Conservation (phyloP, 1,140 invertebrate genomes). For the Araneus ventricosus region DNA sequence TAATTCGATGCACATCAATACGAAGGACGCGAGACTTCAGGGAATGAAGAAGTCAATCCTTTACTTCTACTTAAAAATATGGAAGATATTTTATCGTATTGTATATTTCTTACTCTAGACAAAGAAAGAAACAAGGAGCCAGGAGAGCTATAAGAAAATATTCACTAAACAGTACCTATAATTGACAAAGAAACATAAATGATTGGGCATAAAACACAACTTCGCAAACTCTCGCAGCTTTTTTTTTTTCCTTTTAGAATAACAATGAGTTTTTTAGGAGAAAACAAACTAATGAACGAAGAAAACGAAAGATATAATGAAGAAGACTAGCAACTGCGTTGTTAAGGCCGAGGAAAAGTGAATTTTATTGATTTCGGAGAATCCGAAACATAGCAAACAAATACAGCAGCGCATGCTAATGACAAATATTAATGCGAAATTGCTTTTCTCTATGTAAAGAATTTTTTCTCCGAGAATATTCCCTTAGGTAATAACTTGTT, state of each 20-base stretch:
- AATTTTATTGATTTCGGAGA: neutral
- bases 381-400: neutral
- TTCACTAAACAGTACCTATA: neutral
- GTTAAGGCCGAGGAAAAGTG: neutral
- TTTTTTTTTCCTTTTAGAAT: neutral
- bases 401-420: neutral
- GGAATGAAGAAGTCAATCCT: no score
- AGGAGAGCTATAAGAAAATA: neutral
- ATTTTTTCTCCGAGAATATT: neutral
- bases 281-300: neutral
- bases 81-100: no score
- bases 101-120: neutral
- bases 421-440: slow-evolving; percentile 20
- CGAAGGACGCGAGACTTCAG: no score
- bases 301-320: neutral
- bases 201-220: neutral
- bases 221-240: neutral
- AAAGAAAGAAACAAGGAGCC: no score
- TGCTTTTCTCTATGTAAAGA: neutral
- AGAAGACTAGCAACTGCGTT: neutral
- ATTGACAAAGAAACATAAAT: neutral
- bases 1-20: no score
- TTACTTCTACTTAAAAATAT: no score
- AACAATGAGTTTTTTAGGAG: neutral
- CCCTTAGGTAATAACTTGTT: neutral